Evolutionary conservation across 2,797 vertebrate genomes (phyloP).

Genomic region (Lindbergichthys nudifrons): DNA sequence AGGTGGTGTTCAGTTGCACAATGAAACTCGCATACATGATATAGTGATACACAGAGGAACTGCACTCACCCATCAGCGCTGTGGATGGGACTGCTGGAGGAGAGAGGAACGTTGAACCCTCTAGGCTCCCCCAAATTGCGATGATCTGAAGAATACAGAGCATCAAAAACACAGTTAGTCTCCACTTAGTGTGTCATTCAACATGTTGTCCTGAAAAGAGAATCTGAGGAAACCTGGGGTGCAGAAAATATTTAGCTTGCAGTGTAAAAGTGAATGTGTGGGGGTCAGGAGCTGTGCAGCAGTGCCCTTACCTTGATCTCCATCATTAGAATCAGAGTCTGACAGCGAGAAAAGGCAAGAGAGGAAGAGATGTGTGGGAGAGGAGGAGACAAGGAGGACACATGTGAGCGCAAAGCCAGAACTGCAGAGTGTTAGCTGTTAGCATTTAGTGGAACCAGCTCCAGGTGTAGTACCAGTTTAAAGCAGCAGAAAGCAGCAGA

Average conservation of each 20-base stretch:
- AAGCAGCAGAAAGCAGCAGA: conserved; percentile 60
- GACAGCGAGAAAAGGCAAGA: conserved; percentile 64
- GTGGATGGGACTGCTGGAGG: conserved; percentile 89
- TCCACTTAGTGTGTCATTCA: not conserved
- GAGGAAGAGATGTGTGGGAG: conserved; percentile 44
- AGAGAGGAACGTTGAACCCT: conserved; percentile 73
- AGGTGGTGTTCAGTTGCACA: not conserved
- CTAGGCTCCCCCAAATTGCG: conserved; percentile 60
- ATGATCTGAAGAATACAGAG: conserved; percentile 53
- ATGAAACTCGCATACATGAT: not conserved
- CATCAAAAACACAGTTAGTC: conserved; percentile 3
- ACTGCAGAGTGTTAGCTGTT: conserved; percentile 1
- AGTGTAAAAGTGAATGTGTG: not conserved
- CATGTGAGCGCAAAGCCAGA: conserved; percentile 62
- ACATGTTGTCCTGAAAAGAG: not conserved
- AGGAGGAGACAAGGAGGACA: conserved; percentile 72
- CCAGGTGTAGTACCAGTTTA: not conserved
- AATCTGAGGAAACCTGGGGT: conserved; percentile 20
- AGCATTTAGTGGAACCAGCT: not conserved
- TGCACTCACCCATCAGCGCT: conserved; percentile 87
- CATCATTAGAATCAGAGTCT: conserved; percentile 89
- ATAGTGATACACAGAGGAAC: not conserved
- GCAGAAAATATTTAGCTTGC: conserved; percentile 24
- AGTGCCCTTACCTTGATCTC: conserved; percentile 88
- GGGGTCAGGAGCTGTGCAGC: conserved; percentile 1